phyloP scores from a whole-genome alignment of 2,113 vertebrate species.

The Diadophis punctatus region DNA sequence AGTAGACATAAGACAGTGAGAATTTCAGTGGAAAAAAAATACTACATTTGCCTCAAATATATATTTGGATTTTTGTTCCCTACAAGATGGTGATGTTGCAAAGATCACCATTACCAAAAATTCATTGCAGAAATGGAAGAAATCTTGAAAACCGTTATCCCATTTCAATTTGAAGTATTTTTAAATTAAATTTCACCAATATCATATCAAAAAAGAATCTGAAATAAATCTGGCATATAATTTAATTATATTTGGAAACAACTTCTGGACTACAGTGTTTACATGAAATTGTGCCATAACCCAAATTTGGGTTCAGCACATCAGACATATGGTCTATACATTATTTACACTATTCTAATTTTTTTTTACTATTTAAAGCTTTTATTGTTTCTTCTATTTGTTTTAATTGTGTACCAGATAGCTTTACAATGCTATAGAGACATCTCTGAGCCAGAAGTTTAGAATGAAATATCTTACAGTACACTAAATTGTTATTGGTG shows the following conservation, averaged over 20 bases:
- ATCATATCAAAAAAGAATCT: not conserved
- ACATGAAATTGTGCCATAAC: not conserved
- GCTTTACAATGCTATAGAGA: not conserved
- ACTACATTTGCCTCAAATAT: not conserved
- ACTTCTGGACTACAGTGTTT: not conserved
- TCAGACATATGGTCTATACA: not conserved
- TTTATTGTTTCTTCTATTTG: not conserved
- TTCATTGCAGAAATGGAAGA: not conserved
- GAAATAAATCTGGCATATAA: not conserved
- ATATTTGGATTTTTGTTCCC: not conserved
- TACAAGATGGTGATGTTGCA: not conserved
- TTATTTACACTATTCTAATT: not conserved
- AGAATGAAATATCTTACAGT: not conserved
- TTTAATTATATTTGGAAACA: not conserved
- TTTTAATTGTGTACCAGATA: not conserved
- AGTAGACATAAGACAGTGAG: not conserved
- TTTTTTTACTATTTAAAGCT: not conserved
- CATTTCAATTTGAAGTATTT: not conserved
- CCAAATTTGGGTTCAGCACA: not conserved
- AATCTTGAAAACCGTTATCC: not conserved
- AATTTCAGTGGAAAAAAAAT: not conserved
- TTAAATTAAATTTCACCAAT: not conserved
- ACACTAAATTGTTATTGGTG: not conserved
- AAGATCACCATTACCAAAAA: not conserved
- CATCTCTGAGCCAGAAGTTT: not conserved